phyloP scores from a whole-genome alignment of 1,140 invertebrate species.

The Hyposmocoma kahamanoa region DNA sequence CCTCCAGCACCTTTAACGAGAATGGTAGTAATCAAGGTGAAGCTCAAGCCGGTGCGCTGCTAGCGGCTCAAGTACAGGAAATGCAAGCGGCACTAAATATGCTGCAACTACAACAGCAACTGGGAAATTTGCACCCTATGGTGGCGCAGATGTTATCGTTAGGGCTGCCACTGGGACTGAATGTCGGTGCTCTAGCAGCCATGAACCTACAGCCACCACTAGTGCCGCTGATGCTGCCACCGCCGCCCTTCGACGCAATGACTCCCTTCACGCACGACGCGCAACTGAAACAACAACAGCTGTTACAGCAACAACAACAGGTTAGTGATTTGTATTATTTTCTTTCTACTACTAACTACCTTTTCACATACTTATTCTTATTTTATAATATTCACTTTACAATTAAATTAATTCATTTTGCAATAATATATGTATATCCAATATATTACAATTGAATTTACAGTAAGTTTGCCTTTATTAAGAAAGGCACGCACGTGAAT shows the following conservation, averaged over 20 bases:
- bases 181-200: slow-evolving; percentile 86
- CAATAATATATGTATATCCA: too few species aligned
- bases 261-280: slow-evolving; percentile 73
- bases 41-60: slow-evolving; percentile 64
- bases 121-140: slow-evolving; percentile 86
- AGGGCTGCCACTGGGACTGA: slow-evolving; percentile 88
- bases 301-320: slow-evolving; percentile 81
- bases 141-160: slow-evolving; percentile 79
- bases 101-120: slow-evolving; percentile 90
- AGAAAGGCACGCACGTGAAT: too few species aligned
- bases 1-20: slow-evolving; percentile 57
- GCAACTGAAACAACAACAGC: slow-evolving; percentile 80
- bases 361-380: too few species aligned
- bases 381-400: too few species aligned
- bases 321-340: too few species aligned
- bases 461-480: too few species aligned
- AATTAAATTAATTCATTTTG: too few species aligned
- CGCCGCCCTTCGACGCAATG: slow-evolving; percentile 81
- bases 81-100: slow-evolving; percentile 91
- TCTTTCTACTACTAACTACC: too few species aligned
- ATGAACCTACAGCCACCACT: slow-evolving; percentile 92
- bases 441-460: too few species aligned
- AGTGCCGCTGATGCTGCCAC: slow-evolving; percentile 92
- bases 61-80: slow-evolving; percentile 87
- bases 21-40: slow-evolving; percentile 78